These are phyloP conservation scores for Karalla daura DNA, from an alignment of 2,797 vertebrate species.

Conservation along the genomic window DNA sequence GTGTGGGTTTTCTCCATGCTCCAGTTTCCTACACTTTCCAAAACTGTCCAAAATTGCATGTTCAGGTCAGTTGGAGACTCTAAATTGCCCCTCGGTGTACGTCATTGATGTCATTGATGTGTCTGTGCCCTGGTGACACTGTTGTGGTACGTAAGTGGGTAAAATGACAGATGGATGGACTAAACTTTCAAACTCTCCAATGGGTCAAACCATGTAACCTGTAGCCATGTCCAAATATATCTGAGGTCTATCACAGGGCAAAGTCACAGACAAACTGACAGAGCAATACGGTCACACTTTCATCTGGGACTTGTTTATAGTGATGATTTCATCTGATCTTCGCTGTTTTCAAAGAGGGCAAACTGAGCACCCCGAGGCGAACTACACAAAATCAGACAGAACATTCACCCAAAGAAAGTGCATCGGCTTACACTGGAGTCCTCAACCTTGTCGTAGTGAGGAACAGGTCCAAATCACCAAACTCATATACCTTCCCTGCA, in stretches of 20 bases:
- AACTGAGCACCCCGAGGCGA: neutral
- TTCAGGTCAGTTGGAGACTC: no score
- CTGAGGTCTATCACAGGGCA: neutral
- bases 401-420: neutral
- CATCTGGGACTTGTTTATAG: neutral
- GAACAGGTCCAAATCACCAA: neutral
- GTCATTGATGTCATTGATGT: no score
- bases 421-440: neutral
- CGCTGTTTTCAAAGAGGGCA: constrained; percentile 1
- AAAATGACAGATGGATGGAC: no score
- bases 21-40: no score
- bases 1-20: no score
- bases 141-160: no score
- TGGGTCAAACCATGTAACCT: no score
- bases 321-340: neutral
- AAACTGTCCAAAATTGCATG: no score
- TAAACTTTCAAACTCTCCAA: no score
- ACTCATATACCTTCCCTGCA: neutral
- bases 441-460: neutral
- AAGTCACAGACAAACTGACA: neutral
- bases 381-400: constrained; percentile 3
- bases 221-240: no score
- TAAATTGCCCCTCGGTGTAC: no score
- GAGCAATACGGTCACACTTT: neutral
- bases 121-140: no score